phyloP scores from a whole-genome alignment of 2,113 vertebrate species.

The Axis porcinus region DNA sequence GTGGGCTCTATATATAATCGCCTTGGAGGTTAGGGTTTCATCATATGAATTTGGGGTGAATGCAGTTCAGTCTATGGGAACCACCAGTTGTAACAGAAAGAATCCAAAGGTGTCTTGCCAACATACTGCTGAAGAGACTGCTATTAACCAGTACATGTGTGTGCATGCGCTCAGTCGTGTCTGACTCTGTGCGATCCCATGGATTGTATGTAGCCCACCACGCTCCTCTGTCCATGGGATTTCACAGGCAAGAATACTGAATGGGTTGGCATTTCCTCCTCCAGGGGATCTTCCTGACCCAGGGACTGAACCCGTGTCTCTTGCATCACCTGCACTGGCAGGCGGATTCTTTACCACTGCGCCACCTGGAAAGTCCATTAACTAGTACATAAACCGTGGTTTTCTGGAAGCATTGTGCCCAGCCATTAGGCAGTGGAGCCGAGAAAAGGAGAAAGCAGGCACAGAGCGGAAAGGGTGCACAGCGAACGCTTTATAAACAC shows the following conservation, averaged over 20 bases:
- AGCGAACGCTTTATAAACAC: constrained; percentile 12
- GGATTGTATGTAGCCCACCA: background rate
- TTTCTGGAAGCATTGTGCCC: constrained; percentile 2
- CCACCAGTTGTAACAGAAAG: background rate
- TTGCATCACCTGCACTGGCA: background rate
- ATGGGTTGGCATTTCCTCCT: background rate
- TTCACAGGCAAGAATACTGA: background rate
- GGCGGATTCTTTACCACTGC: background rate
- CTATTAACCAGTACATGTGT: background rate
- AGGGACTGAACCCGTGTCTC: background rate
- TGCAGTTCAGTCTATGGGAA: background rate
- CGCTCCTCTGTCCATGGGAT: background rate
- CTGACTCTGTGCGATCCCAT: background rate
- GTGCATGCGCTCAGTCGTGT: fast-evolving
- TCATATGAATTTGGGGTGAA: background rate
- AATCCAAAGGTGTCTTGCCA: background rate
- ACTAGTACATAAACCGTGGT: background rate
- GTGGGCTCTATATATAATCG: background rate
- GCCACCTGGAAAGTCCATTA: background rate
- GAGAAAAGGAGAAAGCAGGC: background rate
- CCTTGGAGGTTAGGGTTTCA: background rate
- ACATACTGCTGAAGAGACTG: background rate
- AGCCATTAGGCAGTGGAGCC: background rate
- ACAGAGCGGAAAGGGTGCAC: background rate
- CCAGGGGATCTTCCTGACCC: background rate